phyloP scores from a whole-genome alignment of 2,113 vertebrate species.

The Gallinago paraguaiae region DNA sequence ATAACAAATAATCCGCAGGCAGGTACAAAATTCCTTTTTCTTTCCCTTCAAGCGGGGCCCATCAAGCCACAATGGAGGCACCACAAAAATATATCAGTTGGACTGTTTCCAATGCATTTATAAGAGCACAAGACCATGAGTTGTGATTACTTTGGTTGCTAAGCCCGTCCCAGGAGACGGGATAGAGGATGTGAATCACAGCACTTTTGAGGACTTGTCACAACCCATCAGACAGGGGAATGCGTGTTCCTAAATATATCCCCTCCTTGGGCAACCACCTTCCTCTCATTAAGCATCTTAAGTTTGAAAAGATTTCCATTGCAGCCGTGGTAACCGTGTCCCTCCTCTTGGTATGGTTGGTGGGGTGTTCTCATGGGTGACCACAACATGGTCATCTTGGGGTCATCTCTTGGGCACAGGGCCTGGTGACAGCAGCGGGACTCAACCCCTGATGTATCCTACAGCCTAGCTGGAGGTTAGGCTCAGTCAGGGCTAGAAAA shows the following conservation, averaged over 20 bases:
- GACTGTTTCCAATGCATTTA: not conserved
- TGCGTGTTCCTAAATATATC: fast-evolving
- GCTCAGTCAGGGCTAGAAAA: not conserved
- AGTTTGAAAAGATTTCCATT: not conserved
- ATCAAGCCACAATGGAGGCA: not conserved
- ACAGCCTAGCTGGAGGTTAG: not conserved
- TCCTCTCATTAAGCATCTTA: not conserved
- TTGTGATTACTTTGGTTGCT: not conserved
- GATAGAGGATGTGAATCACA: not conserved
- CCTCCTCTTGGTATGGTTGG: fast-evolving
- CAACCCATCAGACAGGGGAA: fast-evolving
- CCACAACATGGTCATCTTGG: not conserved
- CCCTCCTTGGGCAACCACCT: not conserved
- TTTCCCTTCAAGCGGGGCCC: not conserved
- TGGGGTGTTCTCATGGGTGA: not conserved
- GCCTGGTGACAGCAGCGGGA: not conserved
- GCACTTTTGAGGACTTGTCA: not conserved
- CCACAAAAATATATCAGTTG: not conserved
- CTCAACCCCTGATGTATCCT: not conserved
- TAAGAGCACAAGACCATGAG: not conserved
- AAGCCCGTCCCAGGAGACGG: not conserved
- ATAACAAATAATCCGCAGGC: not conserved
- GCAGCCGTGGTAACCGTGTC: fast-evolving
- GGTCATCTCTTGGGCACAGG: not conserved
- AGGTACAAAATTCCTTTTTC: not conserved